Percentiles rank a stretch among this genome's conserved stretches.
These are phyloP conservation scores for Chloroceryle aenea DNA, from an alignment of 2,113 vertebrate genomes.

Conservation along the genomic window DNA sequence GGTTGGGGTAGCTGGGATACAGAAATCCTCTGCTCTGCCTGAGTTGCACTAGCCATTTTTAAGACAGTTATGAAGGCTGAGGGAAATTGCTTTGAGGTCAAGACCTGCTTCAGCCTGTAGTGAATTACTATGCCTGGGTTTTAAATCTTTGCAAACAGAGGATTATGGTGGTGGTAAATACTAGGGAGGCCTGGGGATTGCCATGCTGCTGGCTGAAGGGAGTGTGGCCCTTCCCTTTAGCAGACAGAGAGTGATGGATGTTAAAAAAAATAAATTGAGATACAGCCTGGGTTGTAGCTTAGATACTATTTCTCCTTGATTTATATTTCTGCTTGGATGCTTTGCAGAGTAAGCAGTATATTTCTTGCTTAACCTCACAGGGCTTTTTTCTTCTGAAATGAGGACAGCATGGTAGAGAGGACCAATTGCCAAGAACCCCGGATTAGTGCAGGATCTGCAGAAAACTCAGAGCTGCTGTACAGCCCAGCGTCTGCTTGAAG, in stretches of 20 bases:
- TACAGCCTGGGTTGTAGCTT: background rate
- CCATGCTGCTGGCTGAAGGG: fast-evolving
- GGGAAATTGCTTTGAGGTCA: slow-evolving; percentile 53
- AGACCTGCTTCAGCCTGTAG: slow-evolving; percentile 48
- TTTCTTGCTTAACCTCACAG: slow-evolving; percentile 33
- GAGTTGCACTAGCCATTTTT: background rate
- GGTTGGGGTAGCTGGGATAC: background rate
- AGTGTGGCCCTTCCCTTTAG: slow-evolving; percentile 15
- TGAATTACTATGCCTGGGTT: slow-evolving; percentile 31
- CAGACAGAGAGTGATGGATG: background rate
- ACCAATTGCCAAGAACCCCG: background rate
- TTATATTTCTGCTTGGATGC: slow-evolving; percentile 43
- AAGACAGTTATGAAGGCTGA: background rate
- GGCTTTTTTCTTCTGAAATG: slow-evolving; percentile 22
- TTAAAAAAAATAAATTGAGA: slow-evolving; percentile 31
- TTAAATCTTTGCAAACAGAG: slow-evolving; percentile 66
- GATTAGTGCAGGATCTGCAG: slow-evolving; percentile 42
- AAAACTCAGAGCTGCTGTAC: background rate
- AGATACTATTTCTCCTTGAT: slow-evolving; percentile 39
- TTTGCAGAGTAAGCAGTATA: background rate
- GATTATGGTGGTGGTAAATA: slow-evolving; percentile 57
- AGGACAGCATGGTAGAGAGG: background rate
- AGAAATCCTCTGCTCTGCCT: background rate
- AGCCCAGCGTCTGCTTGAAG: background rate
- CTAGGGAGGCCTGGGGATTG: slow-evolving; percentile 10